These are phyloP conservation scores for Clarias fuscus DNA, from an alignment of 2,797 vertebrate genomes.

Conservation along the genomic window DNA sequence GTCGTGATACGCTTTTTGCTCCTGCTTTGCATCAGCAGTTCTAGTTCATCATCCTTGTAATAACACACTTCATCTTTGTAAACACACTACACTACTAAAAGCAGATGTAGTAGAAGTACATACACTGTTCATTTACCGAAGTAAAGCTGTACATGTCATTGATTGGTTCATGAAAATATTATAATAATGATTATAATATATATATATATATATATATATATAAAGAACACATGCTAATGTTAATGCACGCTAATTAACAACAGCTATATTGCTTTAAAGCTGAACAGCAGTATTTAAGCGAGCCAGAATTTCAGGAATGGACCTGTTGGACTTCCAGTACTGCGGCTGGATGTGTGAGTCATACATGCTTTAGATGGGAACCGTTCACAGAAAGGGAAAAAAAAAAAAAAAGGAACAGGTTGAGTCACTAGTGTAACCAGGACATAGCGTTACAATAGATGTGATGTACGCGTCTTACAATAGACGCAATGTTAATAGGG, in stretches of 20 bases:
- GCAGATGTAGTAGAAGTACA: neutral
- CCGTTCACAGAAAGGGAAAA: constrained; percentile 23
- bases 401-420: constrained; percentile 28
- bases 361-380: constrained; percentile 40
- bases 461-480: constrained; percentile 8
- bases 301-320: constrained; percentile 44
- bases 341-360: constrained; percentile 40
- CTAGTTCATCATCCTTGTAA: neutral
- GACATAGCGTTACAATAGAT: constrained; percentile 20
- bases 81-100: neutral
- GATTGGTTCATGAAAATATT: neutral
- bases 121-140: neutral
- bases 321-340: neutral
- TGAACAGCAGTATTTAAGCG: neutral
- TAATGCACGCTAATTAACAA: neutral
- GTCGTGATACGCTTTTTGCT: neutral
- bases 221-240: neutral
- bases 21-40: neutral
- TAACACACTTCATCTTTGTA: constrained; percentile 4
- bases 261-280: neutral
- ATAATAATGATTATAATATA: too few species aligned
- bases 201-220: too few species aligned
- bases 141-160: neutral
- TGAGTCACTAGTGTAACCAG: constrained; percentile 41
- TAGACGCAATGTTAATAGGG: neutral